These are phyloP conservation scores for Cheumatopsyche charites DNA, from an alignment of 1,140 invertebrate genomes.

Conservation along the genomic window DNA sequence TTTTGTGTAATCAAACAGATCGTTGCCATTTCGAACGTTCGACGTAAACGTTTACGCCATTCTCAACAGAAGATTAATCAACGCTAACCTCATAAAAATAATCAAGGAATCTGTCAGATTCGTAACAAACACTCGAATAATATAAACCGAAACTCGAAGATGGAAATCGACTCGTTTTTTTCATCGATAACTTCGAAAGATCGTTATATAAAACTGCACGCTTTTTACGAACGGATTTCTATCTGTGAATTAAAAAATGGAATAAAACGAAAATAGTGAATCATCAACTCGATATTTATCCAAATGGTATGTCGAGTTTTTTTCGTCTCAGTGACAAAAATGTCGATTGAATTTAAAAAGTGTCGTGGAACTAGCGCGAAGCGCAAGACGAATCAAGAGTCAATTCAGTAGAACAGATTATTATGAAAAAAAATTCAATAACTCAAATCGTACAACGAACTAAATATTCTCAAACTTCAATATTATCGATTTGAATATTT, in stretches of 20 bases:
- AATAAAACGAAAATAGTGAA: background rate
- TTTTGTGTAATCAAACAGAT: too few relatives aligned
- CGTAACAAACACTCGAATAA: too few relatives aligned
- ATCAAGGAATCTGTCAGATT: too few relatives aligned
- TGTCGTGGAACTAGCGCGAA: slow-evolving; percentile 2
- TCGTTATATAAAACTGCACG: slow-evolving; percentile 7
- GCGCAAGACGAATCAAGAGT: slow-evolving; percentile 17
- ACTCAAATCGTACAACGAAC: background rate
- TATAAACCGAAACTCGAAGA: too few relatives aligned
- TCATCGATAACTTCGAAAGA: too few relatives aligned
- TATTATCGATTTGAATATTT: too few relatives aligned
- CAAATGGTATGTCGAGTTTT: background rate
- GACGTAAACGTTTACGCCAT: too few relatives aligned
- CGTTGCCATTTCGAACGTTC: too few relatives aligned
- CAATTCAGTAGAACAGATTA: slow-evolving; percentile 16
- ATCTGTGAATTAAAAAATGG: background rate
- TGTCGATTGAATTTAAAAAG: slow-evolving; percentile 16
- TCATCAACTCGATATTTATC: slow-evolving; percentile 13
- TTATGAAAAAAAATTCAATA: slow-evolving; percentile 26
- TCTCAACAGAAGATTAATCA: too few relatives aligned
- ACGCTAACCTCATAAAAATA: too few relatives aligned
- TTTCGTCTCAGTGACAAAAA: slow-evolving; percentile 10
- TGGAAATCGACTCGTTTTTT: too few relatives aligned
- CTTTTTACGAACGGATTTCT: background rate
- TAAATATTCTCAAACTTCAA: too few relatives aligned